A percentile compares a stretch with the other conserved stretches of the same genome.
These are phyloP conservation scores for Threskiornis aethiopicus DNA, from an alignment of 2,797 vertebrate species.

Conservation along the genomic window DNA sequence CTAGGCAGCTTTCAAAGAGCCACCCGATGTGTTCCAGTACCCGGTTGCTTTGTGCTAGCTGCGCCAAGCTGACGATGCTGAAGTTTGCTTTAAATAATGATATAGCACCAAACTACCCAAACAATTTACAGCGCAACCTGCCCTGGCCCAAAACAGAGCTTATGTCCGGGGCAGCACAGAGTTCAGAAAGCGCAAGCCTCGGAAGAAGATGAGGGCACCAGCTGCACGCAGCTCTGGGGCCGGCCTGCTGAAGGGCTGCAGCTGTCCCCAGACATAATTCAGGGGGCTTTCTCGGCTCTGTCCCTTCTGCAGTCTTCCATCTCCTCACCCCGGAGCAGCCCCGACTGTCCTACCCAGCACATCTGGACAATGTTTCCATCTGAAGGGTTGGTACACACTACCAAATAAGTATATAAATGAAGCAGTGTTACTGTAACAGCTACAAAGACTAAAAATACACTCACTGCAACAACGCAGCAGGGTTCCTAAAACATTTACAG, in stretches of 20 bases:
- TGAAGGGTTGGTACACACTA: constrained; percentile 41
- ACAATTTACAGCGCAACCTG: neutral
- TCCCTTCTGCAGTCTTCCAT: neutral
- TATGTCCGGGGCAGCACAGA: neutral
- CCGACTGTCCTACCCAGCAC: neutral
- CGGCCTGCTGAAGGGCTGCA: neutral
- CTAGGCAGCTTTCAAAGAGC: neutral
- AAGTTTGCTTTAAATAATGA: neutral
- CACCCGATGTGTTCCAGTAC: neutral
- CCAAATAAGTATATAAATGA: constrained; percentile 57
- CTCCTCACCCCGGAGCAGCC: neutral
- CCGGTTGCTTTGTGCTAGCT: neutral
- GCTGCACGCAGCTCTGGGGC: neutral
- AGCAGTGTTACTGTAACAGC: neutral
- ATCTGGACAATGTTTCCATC: constrained; percentile 48
- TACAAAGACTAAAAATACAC: constrained; percentile 61
- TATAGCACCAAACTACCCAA: neutral
- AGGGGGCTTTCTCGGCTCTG: neutral
- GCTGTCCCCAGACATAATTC: neutral
- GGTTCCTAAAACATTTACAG: constrained; percentile 38
- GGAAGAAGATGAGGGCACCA: neutral
- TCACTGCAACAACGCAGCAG: neutral
- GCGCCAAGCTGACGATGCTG: accelerated
- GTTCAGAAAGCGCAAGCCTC: neutral
- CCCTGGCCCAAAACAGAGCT: neutral